These are phyloP conservation scores for Trachymyrmex cornetzi DNA, from an alignment of 1,140 invertebrate genomes.

Conservation along the genomic window DNA sequence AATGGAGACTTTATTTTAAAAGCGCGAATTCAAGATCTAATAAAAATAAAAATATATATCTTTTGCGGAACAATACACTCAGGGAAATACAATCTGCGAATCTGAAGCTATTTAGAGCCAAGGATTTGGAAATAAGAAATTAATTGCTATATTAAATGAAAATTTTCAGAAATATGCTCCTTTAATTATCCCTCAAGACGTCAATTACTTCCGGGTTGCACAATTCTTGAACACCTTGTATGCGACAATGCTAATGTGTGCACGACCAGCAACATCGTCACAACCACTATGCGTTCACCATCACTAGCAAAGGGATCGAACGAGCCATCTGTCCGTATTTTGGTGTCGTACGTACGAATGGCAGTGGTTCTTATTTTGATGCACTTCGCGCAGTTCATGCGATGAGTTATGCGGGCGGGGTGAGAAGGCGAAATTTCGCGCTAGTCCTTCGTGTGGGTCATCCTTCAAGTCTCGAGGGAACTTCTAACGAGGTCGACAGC, in stretches of 20 bases:
- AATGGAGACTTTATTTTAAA: neutral
- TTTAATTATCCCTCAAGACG: neutral
- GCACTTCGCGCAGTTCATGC: conserved; percentile 78
- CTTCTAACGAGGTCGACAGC: conserved; percentile 57
- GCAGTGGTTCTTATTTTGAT: conserved; percentile 84
- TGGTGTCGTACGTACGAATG: conserved; percentile 68
- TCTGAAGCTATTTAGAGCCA: neutral
- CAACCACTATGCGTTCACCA: conserved; percentile 54
- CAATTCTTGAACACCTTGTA: conserved; percentile 50
- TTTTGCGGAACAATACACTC: neutral
- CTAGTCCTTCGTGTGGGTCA: conserved; percentile 64
- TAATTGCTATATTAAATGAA: neutral
- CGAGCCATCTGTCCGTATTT: conserved; percentile 79
- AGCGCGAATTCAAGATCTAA: neutral
- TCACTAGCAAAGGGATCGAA: conserved; percentile 64
- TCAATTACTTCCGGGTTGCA: conserved; percentile 2
- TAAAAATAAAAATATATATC: neutral
- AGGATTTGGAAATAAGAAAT: neutral
- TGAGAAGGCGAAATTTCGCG: conserved; percentile 76
- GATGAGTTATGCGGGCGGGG: conserved; percentile 66
- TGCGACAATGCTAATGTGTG: conserved; percentile 35
- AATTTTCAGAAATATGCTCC: neutral
- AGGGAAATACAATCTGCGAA: neutral
- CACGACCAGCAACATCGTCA: conserved; percentile 62
- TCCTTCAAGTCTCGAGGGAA: conserved; percentile 60